These are phyloP conservation scores for Carterocephalus palaemon DNA, from an alignment of 2,888 invertebrate species.

Conservation along the genomic window DNA sequence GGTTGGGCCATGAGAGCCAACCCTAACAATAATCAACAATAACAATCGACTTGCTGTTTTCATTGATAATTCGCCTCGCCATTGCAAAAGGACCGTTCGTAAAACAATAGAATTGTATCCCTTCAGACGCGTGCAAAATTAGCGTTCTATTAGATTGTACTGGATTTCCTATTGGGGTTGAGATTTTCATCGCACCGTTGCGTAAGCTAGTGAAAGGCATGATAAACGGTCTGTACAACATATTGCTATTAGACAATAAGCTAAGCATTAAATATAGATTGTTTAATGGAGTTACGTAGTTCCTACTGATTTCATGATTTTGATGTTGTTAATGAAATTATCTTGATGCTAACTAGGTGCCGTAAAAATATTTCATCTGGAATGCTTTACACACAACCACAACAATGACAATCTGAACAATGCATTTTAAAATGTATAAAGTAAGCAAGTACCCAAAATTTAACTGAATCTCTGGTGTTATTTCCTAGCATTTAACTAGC, in stretches of 20 bases:
- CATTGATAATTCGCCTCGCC: conserved; percentile 58
- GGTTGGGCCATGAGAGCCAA: conserved; percentile 32
- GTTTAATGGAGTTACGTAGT: neutral
- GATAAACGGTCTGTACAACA: conserved; percentile 11
- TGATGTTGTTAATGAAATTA: too few relatives aligned
- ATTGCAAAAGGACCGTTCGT: conserved; percentile 43
- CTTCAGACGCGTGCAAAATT: conserved; percentile 32
- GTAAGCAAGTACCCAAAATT: too few relatives aligned
- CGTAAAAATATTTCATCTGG: too few relatives aligned
- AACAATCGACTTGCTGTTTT: conserved; percentile 42
- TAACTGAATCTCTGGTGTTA: too few relatives aligned
- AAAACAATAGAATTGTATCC: conserved; percentile 67
- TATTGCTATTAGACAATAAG: conserved; percentile 10
- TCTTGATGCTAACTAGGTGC: too few relatives aligned
- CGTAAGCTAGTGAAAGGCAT: conserved; percentile 18
- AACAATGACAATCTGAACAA: too few relatives aligned
- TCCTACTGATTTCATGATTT: too few relatives aligned
- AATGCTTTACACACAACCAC: too few relatives aligned
- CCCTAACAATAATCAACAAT: conserved; percentile 38
- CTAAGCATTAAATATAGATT: conserved; percentile 1
- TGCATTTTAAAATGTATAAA: too few relatives aligned
- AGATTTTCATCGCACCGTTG: conserved; percentile 23
- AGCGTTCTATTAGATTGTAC: conserved; percentile 25
- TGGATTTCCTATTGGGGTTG: conserved; percentile 21
- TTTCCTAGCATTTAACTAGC: too few relatives aligned